A percentile compares a stretch with the other conserved stretches of the same genome.
phyloP scores from a whole-genome alignment of 2,888 invertebrate genomes.

The Lasioglossum villosulum region DNA sequence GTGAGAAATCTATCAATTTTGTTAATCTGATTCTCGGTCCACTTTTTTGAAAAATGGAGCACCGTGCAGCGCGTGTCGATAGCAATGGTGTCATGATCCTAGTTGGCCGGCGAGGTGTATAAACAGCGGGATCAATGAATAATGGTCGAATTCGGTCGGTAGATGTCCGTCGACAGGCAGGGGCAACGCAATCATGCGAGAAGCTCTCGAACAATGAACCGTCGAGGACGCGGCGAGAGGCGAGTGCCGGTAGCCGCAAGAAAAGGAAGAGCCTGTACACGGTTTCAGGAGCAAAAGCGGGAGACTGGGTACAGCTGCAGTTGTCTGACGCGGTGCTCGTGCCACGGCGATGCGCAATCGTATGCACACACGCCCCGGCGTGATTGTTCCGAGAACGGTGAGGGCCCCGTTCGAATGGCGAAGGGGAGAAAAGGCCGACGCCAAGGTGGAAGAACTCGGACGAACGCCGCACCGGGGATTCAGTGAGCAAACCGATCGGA shows the following conservation, averaged over 20 bases:
- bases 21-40: no score
- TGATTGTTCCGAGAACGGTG: constrained; percentile 79
- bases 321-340: constrained; percentile 73
- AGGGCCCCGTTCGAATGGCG: constrained; percentile 47
- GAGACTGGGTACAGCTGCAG: constrained; percentile 70
- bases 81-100: not conserved
- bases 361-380: constrained; percentile 72
- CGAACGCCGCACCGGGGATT: constrained; percentile 30
- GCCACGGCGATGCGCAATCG: constrained; percentile 71
- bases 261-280: constrained; percentile 59
- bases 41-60: not conserved
- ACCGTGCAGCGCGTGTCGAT: not conserved
- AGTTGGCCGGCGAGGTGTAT: not conserved
- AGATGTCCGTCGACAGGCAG: constrained; percentile 19
- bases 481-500: constrained; percentile 55
- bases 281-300: constrained; percentile 61
- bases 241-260: constrained; percentile 61
- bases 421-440: constrained; percentile 46
- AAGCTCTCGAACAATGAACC: constrained; percentile 48
- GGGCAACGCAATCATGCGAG: constrained; percentile 43
- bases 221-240: constrained; percentile 53
- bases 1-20: no score
- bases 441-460: constrained; percentile 48
- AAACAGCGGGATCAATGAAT: not conserved
- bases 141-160: not conserved